Percentiles rank a stretch among this genome's conserved stretches.
phyloP scores from a whole-genome alignment of 2,797 vertebrate genomes.

The Orientallactaga sibirica region DNA sequence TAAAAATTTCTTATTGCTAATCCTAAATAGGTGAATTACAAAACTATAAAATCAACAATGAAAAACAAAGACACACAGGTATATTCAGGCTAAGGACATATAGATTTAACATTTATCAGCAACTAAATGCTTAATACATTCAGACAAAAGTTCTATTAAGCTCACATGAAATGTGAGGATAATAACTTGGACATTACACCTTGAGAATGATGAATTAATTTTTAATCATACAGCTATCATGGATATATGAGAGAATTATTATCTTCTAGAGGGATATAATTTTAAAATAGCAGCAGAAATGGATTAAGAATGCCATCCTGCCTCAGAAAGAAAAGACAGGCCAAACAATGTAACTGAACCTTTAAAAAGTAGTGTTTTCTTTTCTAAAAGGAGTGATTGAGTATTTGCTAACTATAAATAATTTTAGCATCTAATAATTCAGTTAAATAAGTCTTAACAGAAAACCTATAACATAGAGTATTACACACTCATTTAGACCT shows the following conservation, averaged over 20 bases:
- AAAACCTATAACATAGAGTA: neutral
- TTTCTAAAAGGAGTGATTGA: conserved; percentile 10
- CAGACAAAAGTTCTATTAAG: conserved; percentile 59
- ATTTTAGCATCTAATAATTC: conserved; percentile 52
- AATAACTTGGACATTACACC: conserved; percentile 54
- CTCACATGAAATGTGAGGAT: conserved; percentile 55
- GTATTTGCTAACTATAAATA: conserved; percentile 35
- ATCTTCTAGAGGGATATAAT: neutral
- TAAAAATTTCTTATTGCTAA: conserved; percentile 38
- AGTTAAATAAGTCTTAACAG: neutral
- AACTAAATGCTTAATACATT: conserved; percentile 61
- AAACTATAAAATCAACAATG: conserved; percentile 47
- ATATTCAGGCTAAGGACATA: conserved; percentile 27
- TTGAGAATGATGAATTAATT: conserved; percentile 66
- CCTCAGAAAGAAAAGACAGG: neutral
- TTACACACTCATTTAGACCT: neutral
- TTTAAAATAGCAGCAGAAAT: conserved; percentile 63
- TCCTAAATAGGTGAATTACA: conserved; percentile 56
- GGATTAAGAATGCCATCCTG: neutral
- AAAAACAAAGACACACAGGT: conserved; percentile 31
- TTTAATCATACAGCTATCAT: conserved; percentile 71
- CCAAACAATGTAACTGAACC: neutral
- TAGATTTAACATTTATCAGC: conserved; percentile 63
- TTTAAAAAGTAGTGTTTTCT: conserved; percentile 27
- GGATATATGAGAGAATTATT: conserved; percentile 63